Conservation (phyloP, 2,888 invertebrate genomes). For the Leptinotarsa tumamoca region DNA sequence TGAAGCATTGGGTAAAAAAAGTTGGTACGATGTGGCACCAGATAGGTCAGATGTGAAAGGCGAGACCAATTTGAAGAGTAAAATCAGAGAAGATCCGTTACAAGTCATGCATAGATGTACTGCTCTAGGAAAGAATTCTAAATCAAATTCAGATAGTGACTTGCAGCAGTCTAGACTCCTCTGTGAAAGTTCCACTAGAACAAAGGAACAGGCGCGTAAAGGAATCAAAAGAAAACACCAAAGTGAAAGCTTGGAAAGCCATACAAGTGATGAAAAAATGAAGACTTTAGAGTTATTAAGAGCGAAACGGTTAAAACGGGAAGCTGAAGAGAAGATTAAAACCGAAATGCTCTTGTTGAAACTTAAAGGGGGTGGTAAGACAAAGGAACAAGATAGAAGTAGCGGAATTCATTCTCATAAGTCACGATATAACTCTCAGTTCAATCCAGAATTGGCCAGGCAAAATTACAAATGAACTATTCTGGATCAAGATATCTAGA, state of each 20-base stretch:
- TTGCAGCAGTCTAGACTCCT: neutral
- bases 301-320: slow-evolving; percentile 83
- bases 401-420: slow-evolving; percentile 50
- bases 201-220: slow-evolving; percentile 53
- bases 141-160: slow-evolving; percentile 15
- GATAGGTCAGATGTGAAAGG: slow-evolving; percentile 68
- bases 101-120: slow-evolving; percentile 75
- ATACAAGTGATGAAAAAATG: slow-evolving; percentile 56
- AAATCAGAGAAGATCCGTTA: slow-evolving; percentile 80
- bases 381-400: slow-evolving; percentile 54
- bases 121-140: slow-evolving; percentile 38
- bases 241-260: slow-evolving; percentile 46
- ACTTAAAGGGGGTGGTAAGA: slow-evolving; percentile 68
- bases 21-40: slow-evolving; percentile 89
- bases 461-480: slow-evolving; percentile 73
- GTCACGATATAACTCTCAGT: slow-evolving; percentile 93
- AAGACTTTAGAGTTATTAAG: slow-evolving; percentile 76
- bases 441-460: slow-evolving; percentile 90
- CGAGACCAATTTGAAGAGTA: slow-evolving; percentile 77
- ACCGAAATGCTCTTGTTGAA: slow-evolving; percentile 80
- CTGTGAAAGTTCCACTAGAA: neutral
- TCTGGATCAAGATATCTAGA: neutral
- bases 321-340: slow-evolving; percentile 80
- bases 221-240: slow-evolving; percentile 33
- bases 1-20: slow-evolving; percentile 84